Evolutionary conservation across 2,113 vertebrate genomes (phyloP).

Genomic region (Lophura nycthemera): DNA sequence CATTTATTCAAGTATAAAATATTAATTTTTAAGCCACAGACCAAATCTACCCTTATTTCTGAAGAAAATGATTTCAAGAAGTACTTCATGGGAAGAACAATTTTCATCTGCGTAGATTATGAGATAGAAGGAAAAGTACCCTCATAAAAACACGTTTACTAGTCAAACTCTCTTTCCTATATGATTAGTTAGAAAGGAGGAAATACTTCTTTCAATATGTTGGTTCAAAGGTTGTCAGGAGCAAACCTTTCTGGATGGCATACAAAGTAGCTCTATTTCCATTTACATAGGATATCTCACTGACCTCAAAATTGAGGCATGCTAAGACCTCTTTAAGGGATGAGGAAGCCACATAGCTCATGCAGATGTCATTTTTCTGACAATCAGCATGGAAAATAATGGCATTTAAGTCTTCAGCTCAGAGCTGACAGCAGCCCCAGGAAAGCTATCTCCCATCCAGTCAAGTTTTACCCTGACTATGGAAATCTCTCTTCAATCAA

Average conservation of each 20-base stretch:
- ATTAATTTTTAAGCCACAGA: background rate
- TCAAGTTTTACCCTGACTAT: background rate
- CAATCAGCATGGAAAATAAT: background rate
- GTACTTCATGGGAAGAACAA: background rate
- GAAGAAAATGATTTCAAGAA: background rate
- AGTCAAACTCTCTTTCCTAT: constrained; percentile 8
- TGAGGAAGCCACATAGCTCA: background rate
- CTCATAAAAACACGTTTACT: constrained; percentile 14
- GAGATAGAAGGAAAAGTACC: constrained; percentile 18
- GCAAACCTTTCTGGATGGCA: background rate
- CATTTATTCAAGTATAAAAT: background rate
- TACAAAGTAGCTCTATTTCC: background rate
- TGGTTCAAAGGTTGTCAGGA: constrained; percentile 12
- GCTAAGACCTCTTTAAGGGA: background rate
- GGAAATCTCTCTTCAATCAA: background rate
- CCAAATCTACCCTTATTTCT: background rate
- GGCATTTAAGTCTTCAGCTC: background rate
- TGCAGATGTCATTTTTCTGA: background rate
- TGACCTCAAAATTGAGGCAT: background rate
- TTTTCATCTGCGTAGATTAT: constrained; percentile 31
- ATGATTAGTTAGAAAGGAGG: background rate
- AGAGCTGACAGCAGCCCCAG: background rate
- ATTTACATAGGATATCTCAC: background rate
- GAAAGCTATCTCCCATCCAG: background rate
- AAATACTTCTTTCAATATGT: constrained; percentile 27